A percentile compares a stretch with the other conserved stretches of the same genome.
Conservation (phyloP, 2,888 invertebrate genomes). For the Eledona agricola region DNA sequence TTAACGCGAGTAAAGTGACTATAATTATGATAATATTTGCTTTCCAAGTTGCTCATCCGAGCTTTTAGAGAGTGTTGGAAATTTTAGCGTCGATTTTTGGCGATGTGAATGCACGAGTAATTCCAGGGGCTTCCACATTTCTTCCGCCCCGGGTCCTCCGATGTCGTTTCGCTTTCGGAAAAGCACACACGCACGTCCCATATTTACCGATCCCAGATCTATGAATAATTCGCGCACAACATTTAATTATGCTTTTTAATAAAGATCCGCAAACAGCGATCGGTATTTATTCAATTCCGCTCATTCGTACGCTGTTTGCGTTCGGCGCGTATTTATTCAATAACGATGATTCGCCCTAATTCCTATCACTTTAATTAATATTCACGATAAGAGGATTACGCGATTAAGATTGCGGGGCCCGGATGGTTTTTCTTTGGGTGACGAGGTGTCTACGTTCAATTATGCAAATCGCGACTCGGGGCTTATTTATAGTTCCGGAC, state of each 20-base stretch:
- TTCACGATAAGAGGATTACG: conserved; percentile 29
- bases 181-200: conserved; percentile 8
- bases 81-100: no score
- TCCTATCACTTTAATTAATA: conserved; percentile 28
- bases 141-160: no score
- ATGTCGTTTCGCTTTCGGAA: conserved; percentile 9
- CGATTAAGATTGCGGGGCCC: conserved; percentile 14
- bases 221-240: conserved; percentile 9
- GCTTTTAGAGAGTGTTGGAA: conserved; percentile 4
- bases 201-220: conserved; percentile 13
- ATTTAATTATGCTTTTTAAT: conserved; percentile 33
- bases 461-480: conserved; percentile 14
- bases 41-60: conserved; percentile 10
- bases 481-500: no score
- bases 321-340: conserved; percentile 27
- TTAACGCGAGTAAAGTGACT: conserved; percentile 23
- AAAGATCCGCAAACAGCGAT: conserved; percentile 30
- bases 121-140: no score
- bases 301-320: conserved; percentile 17
- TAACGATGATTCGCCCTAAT: conserved; percentile 27
- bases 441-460: conserved; percentile 1
- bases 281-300: conserved; percentile 26
- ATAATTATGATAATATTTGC: conserved; percentile 29
- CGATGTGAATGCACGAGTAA: no score
- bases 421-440: conserved; percentile 3